Percentiles rank a stretch among this genome's conserved stretches.
These are phyloP conservation scores for Eulemur albifrons DNA, from an alignment of 2,797 vertebrate species.

Conservation along the genomic window DNA sequence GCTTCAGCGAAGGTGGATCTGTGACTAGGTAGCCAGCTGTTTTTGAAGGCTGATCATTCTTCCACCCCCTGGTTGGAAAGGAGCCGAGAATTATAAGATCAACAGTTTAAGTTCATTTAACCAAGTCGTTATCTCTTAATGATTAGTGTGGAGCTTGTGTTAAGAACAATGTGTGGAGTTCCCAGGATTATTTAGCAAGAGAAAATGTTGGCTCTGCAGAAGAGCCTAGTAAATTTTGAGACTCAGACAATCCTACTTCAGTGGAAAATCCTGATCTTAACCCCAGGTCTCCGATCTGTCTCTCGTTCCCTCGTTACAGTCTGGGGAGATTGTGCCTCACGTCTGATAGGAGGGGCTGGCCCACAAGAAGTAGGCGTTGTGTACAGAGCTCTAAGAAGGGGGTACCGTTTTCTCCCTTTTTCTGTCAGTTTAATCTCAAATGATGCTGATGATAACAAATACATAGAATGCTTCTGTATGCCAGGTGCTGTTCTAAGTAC, in stretches of 20 bases:
- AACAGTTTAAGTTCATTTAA: background rate
- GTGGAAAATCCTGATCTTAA: background rate
- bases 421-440: background rate
- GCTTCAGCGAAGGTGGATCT: background rate
- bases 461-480: background rate
- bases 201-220: conserved; percentile 8
- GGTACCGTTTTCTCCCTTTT: background rate
- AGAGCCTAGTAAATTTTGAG: background rate
- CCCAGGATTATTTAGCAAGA: conserved; percentile 27
- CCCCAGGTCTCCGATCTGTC: background rate
- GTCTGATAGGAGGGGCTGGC: background rate
- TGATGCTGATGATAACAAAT: background rate
- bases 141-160: background rate
- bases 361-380: background rate
- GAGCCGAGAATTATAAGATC: background rate
- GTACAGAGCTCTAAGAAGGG: background rate
- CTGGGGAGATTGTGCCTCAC: background rate
- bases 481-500: background rate
- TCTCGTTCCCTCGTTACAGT: background rate
- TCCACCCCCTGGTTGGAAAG: background rate
- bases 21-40: background rate
- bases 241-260: background rate
- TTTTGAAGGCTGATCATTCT: background rate
- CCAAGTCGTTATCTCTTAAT: conserved; percentile 15
- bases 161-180: background rate